phyloP scores from a whole-genome alignment of 1,140 invertebrate genomes.

The Drosophila sp. region DNA sequence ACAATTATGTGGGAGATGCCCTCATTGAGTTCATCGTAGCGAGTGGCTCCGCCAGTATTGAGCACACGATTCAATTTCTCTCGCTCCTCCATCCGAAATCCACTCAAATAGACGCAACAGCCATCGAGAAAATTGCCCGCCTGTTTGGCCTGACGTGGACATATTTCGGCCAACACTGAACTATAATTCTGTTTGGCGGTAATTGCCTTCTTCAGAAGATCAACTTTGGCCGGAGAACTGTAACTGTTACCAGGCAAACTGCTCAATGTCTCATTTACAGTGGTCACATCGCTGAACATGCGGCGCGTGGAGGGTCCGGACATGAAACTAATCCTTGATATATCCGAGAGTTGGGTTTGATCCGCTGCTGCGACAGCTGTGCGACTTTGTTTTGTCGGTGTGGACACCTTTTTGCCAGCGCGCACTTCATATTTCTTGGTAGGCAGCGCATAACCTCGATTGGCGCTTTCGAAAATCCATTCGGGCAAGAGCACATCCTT shows the following conservation, averaged over 20 bases:
- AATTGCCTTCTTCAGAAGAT: slow-evolving; percentile 62
- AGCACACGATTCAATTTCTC: slow-evolving; percentile 91
- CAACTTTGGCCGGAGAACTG: slow-evolving; percentile 41
- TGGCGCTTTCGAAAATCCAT: slow-evolving; percentile 92
- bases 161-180: slow-evolving; percentile 84
- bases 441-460: slow-evolving; percentile 89
- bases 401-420: slow-evolving; percentile 67
- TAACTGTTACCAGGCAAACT: slow-evolving; percentile 23
- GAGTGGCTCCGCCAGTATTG: slow-evolving; percentile 91
- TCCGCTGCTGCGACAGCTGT: slow-evolving; percentile 31
- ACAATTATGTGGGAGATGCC: slow-evolving; percentile 92
- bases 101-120: slow-evolving; percentile 89
- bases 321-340: slow-evolving; percentile 69
- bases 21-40: slow-evolving; percentile 89
- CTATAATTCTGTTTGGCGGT: slow-evolving; percentile 49
- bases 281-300: slow-evolving; percentile 60
- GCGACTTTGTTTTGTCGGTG: slow-evolving; percentile 56
- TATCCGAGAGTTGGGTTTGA: slow-evolving; percentile 68
- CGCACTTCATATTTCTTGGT: slow-evolving; percentile 85
- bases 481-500: slow-evolving; percentile 88
- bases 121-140: slow-evolving; percentile 92
- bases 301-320: slow-evolving; percentile 33
- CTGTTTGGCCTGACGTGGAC: slow-evolving; percentile 87
- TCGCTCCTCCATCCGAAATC: slow-evolving; percentile 86
- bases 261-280: slow-evolving; percentile 63